Percentiles rank a stretch among this genome's conserved stretches.
Evolutionary conservation across 2,797 vertebrate species (phyloP).

Genomic region (Sebastes minor): DNA sequence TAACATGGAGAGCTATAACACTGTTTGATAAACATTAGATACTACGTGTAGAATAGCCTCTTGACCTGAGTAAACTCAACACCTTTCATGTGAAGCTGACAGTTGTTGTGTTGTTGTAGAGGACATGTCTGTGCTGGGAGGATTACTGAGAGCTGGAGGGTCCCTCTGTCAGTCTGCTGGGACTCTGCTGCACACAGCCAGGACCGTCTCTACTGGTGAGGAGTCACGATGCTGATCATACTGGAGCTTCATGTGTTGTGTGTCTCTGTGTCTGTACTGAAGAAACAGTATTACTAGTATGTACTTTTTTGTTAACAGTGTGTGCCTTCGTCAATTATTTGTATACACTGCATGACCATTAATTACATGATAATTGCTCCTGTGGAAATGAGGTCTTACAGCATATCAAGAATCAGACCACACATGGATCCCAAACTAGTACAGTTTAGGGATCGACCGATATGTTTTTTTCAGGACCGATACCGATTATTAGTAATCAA

Average conservation of each 20-base stretch:
- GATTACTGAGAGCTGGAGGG: conserved; percentile 61
- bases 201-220: conserved; percentile 73
- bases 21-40: not conserved
- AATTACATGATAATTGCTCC: not conserved
- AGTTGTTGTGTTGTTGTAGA: not conserved
- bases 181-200: conserved; percentile 54
- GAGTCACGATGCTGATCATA: not conserved
- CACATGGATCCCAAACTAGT: not conserved
- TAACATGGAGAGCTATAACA: not conserved
- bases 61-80: not conserved
- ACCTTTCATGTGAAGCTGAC: not conserved
- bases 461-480: no score
- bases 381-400: not conserved
- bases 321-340: no score
- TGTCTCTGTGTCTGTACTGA: no score
- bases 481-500: no score
- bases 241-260: no score
- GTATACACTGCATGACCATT: no score
- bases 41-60: accelerated
- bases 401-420: not conserved
- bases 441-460: no score
- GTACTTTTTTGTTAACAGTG: no score
- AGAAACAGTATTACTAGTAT: no score
- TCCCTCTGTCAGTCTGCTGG: conserved; percentile 68
- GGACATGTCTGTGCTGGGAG: conserved; percentile 71